These are phyloP conservation scores for Campoletis sonorensis DNA, from an alignment of 1,140 invertebrate species.

Conservation along the genomic window DNA sequence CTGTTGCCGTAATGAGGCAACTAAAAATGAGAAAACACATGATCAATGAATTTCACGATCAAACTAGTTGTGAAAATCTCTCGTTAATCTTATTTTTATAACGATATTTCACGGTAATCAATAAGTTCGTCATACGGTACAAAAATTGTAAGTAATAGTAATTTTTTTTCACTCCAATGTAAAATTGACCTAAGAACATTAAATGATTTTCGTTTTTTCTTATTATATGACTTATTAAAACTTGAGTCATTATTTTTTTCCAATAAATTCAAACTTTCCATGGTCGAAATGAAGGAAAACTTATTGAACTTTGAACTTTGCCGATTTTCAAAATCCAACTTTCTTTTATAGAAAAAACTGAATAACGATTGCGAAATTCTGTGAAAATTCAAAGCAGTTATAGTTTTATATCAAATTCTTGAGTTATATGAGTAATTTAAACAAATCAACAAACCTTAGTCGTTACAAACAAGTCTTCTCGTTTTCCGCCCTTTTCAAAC, in stretches of 20 bases:
- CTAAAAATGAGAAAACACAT: constrained; percentile 66
- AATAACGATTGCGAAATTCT: too few relatives aligned
- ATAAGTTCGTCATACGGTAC: constrained; percentile 33
- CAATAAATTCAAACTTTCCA: background rate
- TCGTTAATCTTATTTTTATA: background rate
- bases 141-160: constrained; percentile 39
- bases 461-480: constrained; percentile 89
- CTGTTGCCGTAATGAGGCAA: constrained; percentile 81
- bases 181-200: background rate
- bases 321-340: too few relatives aligned
- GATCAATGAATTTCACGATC: constrained; percentile 22
- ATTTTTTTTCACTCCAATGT: constrained; percentile 10
- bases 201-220: background rate
- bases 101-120: constrained; percentile 5
- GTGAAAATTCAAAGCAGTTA: too few relatives aligned
- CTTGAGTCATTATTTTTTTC: too few relatives aligned
- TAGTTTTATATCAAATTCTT: too few relatives aligned
- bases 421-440: too few relatives aligned
- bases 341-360: too few relatives aligned
- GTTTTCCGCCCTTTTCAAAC: constrained; percentile 83
- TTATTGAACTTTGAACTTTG: too few relatives aligned
- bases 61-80: background rate
- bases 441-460: constrained; percentile 81
- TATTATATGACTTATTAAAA: background rate
- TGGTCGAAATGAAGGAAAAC: too few relatives aligned